Conservation (phyloP, 2,113 vertebrate species). For the Shinisaurus crocodilurus region DNA sequence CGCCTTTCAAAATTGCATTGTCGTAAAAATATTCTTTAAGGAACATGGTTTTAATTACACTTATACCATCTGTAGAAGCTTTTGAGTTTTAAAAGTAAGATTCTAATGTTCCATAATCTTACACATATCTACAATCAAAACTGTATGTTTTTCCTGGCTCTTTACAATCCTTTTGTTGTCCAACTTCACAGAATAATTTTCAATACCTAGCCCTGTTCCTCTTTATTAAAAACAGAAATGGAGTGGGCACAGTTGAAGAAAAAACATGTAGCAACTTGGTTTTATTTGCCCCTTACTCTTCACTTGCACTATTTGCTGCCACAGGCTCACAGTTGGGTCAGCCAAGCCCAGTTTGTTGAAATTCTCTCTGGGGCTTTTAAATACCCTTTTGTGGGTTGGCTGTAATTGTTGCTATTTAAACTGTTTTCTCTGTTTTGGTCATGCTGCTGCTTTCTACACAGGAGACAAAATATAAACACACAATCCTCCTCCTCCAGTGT, state of each 20-base stretch:
- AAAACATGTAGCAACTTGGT: not conserved
- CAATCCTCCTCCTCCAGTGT: not conserved
- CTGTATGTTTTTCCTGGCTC: not conserved
- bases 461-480: not conserved
- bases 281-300: not conserved
- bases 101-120: constrained; percentile 42
- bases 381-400: not conserved
- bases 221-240: constrained; percentile 46
- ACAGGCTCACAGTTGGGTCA: not conserved
- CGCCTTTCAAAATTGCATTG: constrained; percentile 56
- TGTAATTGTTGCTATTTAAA: not conserved
- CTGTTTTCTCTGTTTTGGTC: not conserved
- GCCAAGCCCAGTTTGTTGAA: not conserved
- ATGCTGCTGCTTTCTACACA: not conserved
- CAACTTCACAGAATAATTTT: not conserved
- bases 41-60: constrained; percentile 69
- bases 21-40: constrained; percentile 59
- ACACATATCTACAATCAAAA: constrained; percentile 56
- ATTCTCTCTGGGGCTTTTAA: constrained; percentile 8
- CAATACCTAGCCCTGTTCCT: not conserved
- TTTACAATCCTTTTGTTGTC: not conserved
- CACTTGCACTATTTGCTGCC: not conserved
- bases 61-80: constrained; percentile 63
- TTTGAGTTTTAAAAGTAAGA: constrained; percentile 48
- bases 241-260: not conserved